Evolutionary conservation across 2,888 invertebrate genomes (phyloP).

Genomic region (Spodoptera picta): DNA sequence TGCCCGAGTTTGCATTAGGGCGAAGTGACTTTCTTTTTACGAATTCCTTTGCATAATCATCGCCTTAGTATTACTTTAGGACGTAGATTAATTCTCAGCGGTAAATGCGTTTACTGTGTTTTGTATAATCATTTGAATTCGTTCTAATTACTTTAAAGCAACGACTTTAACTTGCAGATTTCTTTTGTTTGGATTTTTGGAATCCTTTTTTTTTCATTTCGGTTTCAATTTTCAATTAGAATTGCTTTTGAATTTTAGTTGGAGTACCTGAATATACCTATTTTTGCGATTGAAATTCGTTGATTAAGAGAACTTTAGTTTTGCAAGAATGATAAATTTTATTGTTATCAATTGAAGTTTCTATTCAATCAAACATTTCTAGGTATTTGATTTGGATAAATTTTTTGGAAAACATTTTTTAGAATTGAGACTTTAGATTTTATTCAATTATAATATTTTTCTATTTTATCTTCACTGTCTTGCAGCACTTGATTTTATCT

Average conservation of each 20-base stretch:
- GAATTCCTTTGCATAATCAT: conserved; percentile 66
- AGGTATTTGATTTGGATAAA: too few relatives aligned
- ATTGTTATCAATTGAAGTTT: background rate
- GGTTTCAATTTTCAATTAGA: conserved; percentile 24
- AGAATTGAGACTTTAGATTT: too few relatives aligned
- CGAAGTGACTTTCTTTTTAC: conserved; percentile 60
- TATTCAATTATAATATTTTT: too few relatives aligned
- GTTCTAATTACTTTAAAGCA: conserved; percentile 53
- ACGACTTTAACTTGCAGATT: conserved; percentile 50
- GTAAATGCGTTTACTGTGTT: conserved; percentile 60
- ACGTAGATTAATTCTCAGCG: conserved; percentile 50
- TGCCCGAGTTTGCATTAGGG: conserved; percentile 60
- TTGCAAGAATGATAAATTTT: background rate
- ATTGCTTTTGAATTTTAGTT: conserved; percentile 4
- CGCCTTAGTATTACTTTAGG: conserved; percentile 57
- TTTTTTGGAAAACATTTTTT: too few relatives aligned
- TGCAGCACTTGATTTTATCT: too few relatives aligned
- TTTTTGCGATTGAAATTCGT: background rate
- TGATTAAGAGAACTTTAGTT: background rate
- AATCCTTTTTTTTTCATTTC: conserved; percentile 9
- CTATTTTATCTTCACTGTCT: too few relatives aligned
- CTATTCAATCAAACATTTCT: too few relatives aligned
- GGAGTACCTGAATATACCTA: background rate
- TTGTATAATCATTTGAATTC: conserved; percentile 51
- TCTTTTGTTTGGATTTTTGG: conserved; percentile 29